phyloP scores from a whole-genome alignment of 2,113 vertebrate species.

The Pelvicachromis taeniatus region DNA sequence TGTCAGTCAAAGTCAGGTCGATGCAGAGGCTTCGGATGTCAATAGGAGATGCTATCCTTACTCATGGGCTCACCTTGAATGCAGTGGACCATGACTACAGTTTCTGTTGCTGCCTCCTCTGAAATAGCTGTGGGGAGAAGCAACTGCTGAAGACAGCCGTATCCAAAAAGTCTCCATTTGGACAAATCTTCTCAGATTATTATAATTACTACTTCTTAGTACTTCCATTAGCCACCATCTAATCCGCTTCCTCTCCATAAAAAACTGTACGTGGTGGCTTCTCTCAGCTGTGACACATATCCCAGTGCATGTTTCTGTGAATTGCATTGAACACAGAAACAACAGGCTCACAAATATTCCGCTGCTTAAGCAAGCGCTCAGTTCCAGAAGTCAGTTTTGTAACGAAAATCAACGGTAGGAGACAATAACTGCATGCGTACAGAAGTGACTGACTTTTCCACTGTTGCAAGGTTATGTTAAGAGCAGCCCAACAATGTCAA shows the following conservation, averaged over 20 bases:
- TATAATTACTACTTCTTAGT: background rate
- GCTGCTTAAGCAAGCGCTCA: background rate
- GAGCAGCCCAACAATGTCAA: background rate
- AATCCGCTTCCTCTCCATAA: background rate
- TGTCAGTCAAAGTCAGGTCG: constrained; percentile 56
- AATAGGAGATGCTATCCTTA: constrained; percentile 59
- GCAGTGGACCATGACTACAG: constrained; percentile 27
- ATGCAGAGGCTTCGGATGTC: constrained; percentile 56
- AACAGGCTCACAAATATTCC: background rate
- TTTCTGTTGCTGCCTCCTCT: constrained; percentile 4
- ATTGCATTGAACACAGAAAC: background rate
- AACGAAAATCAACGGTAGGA: no score
- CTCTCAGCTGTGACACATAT: background rate
- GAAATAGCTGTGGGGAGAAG: background rate
- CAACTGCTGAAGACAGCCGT: background rate
- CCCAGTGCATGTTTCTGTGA: background rate
- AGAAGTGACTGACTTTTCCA: background rate
- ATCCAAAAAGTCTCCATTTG: background rate
- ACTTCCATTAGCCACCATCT: background rate
- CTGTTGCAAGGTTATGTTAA: background rate
- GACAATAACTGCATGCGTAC: background rate
- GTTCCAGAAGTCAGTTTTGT: background rate
- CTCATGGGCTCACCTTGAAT: constrained; percentile 50
- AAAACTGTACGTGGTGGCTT: background rate
- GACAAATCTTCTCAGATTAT: background rate